A percentile compares a stretch with the other conserved stretches of the same genome.
phyloP scores from a whole-genome alignment of 2,113 vertebrate genomes.

The Chaetodon auriga region DNA sequence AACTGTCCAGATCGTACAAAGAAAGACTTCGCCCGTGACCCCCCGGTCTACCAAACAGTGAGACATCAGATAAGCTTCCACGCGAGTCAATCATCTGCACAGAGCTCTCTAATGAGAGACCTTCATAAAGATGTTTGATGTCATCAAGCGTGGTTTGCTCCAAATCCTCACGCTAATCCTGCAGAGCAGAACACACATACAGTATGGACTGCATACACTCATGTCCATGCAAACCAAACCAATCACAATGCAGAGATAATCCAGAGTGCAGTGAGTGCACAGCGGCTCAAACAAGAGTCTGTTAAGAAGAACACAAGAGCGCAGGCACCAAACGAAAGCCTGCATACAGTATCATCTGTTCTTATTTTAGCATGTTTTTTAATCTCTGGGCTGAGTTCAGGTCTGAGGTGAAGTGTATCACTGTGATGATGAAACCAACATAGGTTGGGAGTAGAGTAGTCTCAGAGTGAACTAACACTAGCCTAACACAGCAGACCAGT shows the following conservation, averaged over 20 bases:
- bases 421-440: background rate
- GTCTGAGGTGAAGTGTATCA: background rate
- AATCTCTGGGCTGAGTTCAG: background rate
- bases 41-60: slow-evolving; percentile 2
- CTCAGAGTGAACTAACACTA: background rate
- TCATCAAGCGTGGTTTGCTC: background rate
- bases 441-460: background rate
- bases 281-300: background rate
- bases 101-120: slow-evolving; percentile 12
- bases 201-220: background rate
- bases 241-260: background rate
- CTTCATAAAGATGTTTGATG: slow-evolving; percentile 24
- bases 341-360: background rate
- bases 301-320: background rate
- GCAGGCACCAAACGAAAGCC: no score
- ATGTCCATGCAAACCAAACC: background rate
- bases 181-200: background rate
- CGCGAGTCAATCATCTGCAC: background rate
- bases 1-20: slow-evolving; percentile 25
- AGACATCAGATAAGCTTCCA: slow-evolving; percentile 2
- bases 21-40: slow-evolving; percentile 23
- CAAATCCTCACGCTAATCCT: background rate
- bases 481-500: background rate
- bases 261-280: background rate
- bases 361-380: background rate